Evolutionary conservation across 2,113 vertebrate species (phyloP).

Genomic region (Scomber japonicus): DNA sequence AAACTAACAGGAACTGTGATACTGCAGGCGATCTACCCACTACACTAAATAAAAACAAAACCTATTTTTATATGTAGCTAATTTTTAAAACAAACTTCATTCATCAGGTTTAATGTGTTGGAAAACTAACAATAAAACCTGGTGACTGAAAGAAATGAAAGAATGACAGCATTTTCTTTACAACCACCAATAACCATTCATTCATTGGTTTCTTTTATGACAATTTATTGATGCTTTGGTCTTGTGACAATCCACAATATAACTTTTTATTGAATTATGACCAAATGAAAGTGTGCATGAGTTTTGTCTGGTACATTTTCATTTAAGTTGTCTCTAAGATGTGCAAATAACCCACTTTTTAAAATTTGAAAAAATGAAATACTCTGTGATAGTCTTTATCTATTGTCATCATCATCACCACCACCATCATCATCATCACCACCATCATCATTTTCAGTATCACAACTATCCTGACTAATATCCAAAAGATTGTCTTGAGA

Average conservation of each 20-base stretch:
- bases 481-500: constrained; percentile 2
- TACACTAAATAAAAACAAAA: too few species aligned
- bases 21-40: too few species aligned
- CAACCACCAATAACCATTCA: neutral
- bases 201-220: constrained; percentile 17
- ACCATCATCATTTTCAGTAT: too few species aligned
- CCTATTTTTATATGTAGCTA: too few species aligned
- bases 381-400: neutral
- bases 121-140: too few species aligned
- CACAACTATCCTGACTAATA: too few species aligned
- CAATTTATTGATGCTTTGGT: constrained; percentile 63
- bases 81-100: too few species aligned
- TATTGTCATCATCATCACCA: neutral
- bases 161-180: too few species aligned
- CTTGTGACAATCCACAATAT: constrained; percentile 23
- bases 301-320: neutral
- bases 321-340: neutral
- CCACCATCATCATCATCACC: neutral
- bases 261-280: constrained; percentile 12
- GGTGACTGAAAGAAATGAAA: too few species aligned
- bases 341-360: constrained; percentile 7
- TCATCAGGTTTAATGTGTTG: too few species aligned
- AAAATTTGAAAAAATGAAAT: neutral
- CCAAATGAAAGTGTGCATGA: neutral
- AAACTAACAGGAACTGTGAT: too few species aligned